Evolutionary conservation across 1,140 invertebrate species (phyloP), one percentile per base, ranked within the genome.

Genomic region (Amphibalanus amphitrite): DNA sequence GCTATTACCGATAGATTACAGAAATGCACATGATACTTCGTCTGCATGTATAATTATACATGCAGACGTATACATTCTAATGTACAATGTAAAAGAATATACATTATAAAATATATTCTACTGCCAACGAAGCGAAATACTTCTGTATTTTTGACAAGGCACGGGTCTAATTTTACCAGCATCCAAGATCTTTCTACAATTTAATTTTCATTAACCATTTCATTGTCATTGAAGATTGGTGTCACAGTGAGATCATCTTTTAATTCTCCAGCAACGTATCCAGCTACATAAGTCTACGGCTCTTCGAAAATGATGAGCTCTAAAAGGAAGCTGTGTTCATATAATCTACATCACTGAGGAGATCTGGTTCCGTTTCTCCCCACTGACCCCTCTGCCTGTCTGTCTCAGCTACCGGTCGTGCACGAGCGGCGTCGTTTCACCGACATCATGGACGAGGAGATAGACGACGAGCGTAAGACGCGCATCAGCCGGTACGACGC

Each of bases 391-490:
- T 29, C 28, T n/a, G 17, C 70, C 23, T 26, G 28, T 28, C 73
- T 72, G 67, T 40, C 76, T 68, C 70, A 92, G 89, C 86, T 90
- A 0, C 91, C 92, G 10, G 86, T 92, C 8, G 92, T 96, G 75
- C 84, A 90, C 29, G 93, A 96, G 81, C 82, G 93, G 72, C 86
- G 93, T 72, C 86, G 92, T 69, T 95, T 96, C 78, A 93, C 90
- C 15, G 93, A 96, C 77, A 86, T 96, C 0, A 95, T 95, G 92
- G 93, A 96, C 79, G 93, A 96, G 79, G 92, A 96, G 82, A 94
- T 95, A 71, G 91, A 94, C 74, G 92, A 95, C 79, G 92, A 95
- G 79, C 84, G 89, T 28, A 88, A 87, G 76, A 88, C 86, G 13
- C 82, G 90, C 23, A 91, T 92, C 74, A 90, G 38, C 38, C 38